Evolutionary conservation across 2,113 vertebrate genomes (phyloP).

Genomic region (Piaya cayana): DNA sequence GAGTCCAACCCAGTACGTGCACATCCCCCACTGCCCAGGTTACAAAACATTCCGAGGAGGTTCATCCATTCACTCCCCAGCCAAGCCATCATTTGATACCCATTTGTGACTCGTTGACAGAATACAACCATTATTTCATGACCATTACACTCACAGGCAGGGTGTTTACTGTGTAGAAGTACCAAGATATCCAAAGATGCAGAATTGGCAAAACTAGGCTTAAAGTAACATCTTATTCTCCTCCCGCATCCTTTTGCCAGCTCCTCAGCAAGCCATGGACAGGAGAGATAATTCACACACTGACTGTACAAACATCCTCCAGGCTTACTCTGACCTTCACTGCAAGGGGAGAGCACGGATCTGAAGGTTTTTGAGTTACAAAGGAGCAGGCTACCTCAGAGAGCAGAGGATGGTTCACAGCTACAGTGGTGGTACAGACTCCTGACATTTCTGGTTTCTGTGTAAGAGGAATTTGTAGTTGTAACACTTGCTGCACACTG

Average conservation of each 20-base stretch:
- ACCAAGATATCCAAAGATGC: not conserved
- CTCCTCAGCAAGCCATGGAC: not conserved
- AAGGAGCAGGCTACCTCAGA: not conserved
- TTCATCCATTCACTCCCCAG: not conserved
- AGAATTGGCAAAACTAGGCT: not conserved
- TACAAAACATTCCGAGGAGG: not conserved
- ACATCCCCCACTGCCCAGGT: not conserved
- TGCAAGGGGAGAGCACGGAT: not conserved
- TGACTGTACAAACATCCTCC: not conserved
- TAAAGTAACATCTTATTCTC: not conserved
- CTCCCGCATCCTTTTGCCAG: not conserved
- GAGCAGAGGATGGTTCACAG: not conserved
- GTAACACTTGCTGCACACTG: not conserved
- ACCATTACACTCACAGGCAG: not conserved
- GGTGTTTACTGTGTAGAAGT: not conserved
- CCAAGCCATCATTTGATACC: accelerated
- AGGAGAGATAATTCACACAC: not conserved
- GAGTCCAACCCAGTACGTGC: not conserved
- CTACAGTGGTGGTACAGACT: not conserved
- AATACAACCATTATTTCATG: not conserved
- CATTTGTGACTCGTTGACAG: not conserved
- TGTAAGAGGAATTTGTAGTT: accelerated
- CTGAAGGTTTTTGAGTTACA: not conserved
- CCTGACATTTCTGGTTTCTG: not conserved
- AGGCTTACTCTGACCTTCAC: not conserved